These are phyloP conservation scores for Nomada hirtipes DNA, from an alignment of 2,888 invertebrate species.

Conservation along the genomic window DNA sequence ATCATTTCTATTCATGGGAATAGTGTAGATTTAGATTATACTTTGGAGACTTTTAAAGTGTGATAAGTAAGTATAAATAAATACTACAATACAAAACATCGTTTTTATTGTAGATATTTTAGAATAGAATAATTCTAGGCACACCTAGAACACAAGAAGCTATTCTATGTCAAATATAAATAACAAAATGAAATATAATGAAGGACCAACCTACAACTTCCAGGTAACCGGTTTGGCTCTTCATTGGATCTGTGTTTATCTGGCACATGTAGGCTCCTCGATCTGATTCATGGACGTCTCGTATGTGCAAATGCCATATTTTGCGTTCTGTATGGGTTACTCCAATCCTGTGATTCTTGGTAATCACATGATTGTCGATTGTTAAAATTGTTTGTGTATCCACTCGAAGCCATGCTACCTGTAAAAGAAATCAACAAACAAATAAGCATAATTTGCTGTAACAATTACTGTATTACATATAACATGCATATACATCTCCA, in stretches of 20 bases:
- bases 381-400: slow-evolving; percentile 96
- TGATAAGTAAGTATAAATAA: too few species aligned
- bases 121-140: too few species aligned
- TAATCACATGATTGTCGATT: slow-evolving; percentile 95
- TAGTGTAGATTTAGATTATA: too few species aligned
- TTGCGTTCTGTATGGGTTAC: slow-evolving; percentile 92
- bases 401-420: slow-evolving; percentile 96
- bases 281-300: slow-evolving; percentile 92
- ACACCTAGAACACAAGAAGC: too few species aligned
- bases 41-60: too few species aligned
- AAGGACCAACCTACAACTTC: slow-evolving; percentile 88
- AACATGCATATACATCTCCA: too few species aligned
- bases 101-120: too few species aligned
- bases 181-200: background rate
- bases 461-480: too few species aligned
- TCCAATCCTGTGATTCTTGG: slow-evolving; percentile 94
- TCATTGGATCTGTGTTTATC: slow-evolving; percentile 91
- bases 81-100: too few species aligned
- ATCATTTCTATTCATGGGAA: too few species aligned
- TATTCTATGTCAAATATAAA: background rate
- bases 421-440: slow-evolving; percentile 57
- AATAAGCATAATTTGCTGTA: too few species aligned
- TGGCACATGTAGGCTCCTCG: slow-evolving; percentile 94
- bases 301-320: slow-evolving; percentile 93
- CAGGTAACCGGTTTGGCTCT: slow-evolving; percentile 88